A percentile compares a stretch with the other conserved stretches of the same genome.
Conservation (phyloP, 2,888 invertebrate genomes). For the Synergus itoensis region DNA sequence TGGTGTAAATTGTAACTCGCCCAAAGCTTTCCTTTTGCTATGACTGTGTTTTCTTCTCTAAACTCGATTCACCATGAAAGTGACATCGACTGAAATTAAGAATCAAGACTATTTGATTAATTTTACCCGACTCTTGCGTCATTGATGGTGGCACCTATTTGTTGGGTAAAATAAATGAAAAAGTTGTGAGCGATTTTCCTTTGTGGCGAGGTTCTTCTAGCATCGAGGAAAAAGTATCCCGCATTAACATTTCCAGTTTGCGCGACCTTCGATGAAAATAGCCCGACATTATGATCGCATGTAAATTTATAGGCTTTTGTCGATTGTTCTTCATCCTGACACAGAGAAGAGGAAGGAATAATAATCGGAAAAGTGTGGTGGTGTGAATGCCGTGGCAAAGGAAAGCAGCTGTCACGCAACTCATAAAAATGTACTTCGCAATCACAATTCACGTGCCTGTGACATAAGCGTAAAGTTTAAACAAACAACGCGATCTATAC, state of each 20-base stretch:
- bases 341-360: neutral
- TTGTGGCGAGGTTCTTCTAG: conserved; percentile 14
- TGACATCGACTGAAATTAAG: neutral
- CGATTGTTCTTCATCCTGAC: conserved; percentile 22
- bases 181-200: conserved; percentile 28
- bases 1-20: conserved; percentile 8
- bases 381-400: conserved; percentile 6
- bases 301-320: conserved; percentile 17
- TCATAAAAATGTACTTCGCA: conserved; percentile 16
- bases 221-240: conserved; percentile 21
- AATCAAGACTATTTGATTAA: conserved; percentile 2
- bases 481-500: conserved; percentile 11
- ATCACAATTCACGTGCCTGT: conserved; percentile 33
- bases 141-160: neutral
- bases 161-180: conserved; percentile 9
- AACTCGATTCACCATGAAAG: neutral
- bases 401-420: conserved; percentile 28
- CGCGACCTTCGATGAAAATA: conserved; percentile 38
- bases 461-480: conserved; percentile 32
- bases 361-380: conserved; percentile 23
- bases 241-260: conserved; percentile 37
- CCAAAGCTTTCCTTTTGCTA: conserved; percentile 1
- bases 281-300: conserved; percentile 25
- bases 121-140: conserved; percentile 19
- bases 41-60: neutral